Base-by-base conservation (phyloP, 2,113 vertebrate genomes). In the Indicator maculatus region DNA sequence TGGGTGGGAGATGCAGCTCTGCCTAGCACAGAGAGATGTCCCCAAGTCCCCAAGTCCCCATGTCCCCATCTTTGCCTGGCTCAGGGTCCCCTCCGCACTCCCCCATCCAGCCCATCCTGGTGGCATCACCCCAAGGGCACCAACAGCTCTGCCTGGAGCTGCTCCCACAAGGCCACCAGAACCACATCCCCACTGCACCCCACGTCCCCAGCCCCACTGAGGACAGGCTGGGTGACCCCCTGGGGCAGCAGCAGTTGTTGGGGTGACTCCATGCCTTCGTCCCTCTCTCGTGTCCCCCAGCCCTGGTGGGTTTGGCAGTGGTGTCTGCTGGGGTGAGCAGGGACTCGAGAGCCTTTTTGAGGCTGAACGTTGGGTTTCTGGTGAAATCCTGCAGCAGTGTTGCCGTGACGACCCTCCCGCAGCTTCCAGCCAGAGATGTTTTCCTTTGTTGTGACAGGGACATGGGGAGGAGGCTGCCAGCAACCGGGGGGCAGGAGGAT, bases 331-430 rank as follows among this genome's bases (percentile, higher is more conserved):
- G 52, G 44, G 44, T 4, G 20, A 71, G 67, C 44, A 31, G 86
- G 72, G 8, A 15, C 55, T 33, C 1, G 39, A 44, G 73, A 5
- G 11, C 10, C 71, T 33, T 89, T 91, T 58, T 17, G 91, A 93
- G 93, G 3, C 31, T 0, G 56, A 93, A 59, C 3, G 9, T 18
- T 7, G 72, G 72, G 56, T 83, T 95, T 92, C 77, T 86, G 88
- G 76, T 64, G 94, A 93, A 88, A 95, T 88, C 77, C 91, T 90
- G 94, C 93, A 81, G 94, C 96, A 78, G 96, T 59, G 96, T 96
- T 96, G 96, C 96, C 96, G 93, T 96, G 96, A 93, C 93, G 96
- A 95, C 96, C 96, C 96, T 95, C 96, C 96, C 3, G 91, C 93
- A 82, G 91, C 21, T 95, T 81, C 89, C 87, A 84, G n/a, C 89